Base-by-base conservation (phyloP, 64 coral and sea anemone species). In the Acropora yongei region DNA sequence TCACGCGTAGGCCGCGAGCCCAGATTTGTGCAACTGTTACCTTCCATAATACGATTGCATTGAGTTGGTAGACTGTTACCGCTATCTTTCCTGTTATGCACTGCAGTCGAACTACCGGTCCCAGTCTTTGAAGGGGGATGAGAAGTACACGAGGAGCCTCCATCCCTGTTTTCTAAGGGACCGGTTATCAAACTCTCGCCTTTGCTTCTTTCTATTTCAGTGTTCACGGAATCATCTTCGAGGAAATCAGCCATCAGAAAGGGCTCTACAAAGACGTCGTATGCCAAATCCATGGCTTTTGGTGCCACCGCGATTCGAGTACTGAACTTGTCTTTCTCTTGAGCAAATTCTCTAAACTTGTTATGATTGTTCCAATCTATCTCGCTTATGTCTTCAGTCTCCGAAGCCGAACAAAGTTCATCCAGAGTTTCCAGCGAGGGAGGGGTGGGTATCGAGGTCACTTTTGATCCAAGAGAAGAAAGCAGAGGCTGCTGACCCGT, bases 341-440 rank as follows among this genome's bases (percentile, higher is more conserved):
- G 30, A 41, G 17, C 20, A 16, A 2, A 49, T 47, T 16, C 9
- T 72, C 53, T 68, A 7, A 53, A 47, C 41, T 92, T 10, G 39
- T 16, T 65, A 17, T 67, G 39, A 47, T 49, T 19, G 45, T 40
- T 50, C 68, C 57, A 19, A 44, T 89, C 16, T n/a, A 84, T 83
- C 43, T 85, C 79, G 2, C 78, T 53, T 58, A 76, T 9, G 49
- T 81, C 81, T 65, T 13, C 68, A 60, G 20, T 51, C 2, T 63
- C 57, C 44, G 74, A 55, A 41, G 84, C 41, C 44, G 72, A 89
- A 48, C 80, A 93, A 18, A 96, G 81, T 19, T 96, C 78, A 4
- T 89, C 79, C 55, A 96, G 79, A 69, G 82, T 75, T 6, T 97
- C 95, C 42, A 97, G 47, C 10, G 92, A 88, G 4, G 95, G 95